phyloP scores from a whole-genome alignment of 2,888 invertebrate genomes.

The Alcis repandata region DNA sequence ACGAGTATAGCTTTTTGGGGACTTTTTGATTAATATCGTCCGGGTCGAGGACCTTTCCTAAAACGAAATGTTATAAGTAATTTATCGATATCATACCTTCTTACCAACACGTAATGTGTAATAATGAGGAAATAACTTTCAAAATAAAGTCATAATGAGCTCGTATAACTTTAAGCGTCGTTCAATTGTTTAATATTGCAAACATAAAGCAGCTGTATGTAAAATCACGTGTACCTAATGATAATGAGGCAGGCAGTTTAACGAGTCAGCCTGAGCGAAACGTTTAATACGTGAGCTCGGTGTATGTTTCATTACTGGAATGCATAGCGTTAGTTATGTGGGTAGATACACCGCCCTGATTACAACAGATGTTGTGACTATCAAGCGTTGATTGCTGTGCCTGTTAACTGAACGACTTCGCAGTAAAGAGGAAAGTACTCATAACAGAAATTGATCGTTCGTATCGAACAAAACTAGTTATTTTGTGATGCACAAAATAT shows the following conservation, averaged over 20 bases:
- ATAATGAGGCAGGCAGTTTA: constrained; percentile 40
- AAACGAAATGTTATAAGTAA: constrained; percentile 24
- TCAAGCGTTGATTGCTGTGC: constrained; percentile 41
- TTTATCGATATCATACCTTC: constrained; percentile 15
- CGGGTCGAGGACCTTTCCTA: constrained; percentile 38
- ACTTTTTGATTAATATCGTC: constrained; percentile 48
- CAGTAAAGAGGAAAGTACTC: constrained; percentile 17
- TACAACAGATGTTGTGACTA: constrained; percentile 48
- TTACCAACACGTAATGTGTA: not conserved
- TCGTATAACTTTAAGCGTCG: not conserved
- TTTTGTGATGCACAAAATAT: constrained; percentile 65
- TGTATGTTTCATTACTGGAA: constrained; percentile 48
- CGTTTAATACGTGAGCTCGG: constrained; percentile 48
- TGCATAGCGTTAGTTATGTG: constrained; percentile 42
- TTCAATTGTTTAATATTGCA: constrained; percentile 15
- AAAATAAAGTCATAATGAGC: not conserved
- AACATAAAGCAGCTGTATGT: constrained; percentile 13
- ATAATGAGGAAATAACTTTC: not conserved
- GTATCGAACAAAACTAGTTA: constrained; percentile 52
- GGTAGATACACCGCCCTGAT: constrained; percentile 49
- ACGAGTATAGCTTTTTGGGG: constrained; percentile 41
- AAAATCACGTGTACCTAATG: constrained; percentile 28
- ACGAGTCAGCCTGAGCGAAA: constrained; percentile 44
- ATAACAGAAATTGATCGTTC: constrained; percentile 54
- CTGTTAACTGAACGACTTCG: constrained; percentile 24